Conservation (phyloP, 1,140 invertebrate genomes). For the Spodoptera frugiperda region DNA sequence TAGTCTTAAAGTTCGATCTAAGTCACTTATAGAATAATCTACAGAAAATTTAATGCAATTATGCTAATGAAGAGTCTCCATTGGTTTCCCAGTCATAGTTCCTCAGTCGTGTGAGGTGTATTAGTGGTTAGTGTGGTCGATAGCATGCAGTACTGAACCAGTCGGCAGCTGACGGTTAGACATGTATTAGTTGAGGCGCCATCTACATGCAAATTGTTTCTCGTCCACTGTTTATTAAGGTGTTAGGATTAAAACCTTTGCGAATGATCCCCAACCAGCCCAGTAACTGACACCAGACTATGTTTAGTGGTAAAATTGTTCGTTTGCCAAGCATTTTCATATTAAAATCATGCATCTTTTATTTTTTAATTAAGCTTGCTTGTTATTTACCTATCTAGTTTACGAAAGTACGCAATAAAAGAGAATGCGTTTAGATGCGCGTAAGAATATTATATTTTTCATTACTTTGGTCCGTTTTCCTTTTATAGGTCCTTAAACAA, state of each 20-base stretch:
- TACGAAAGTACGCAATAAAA: constrained; percentile 5
- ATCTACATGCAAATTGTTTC: constrained; percentile 77
- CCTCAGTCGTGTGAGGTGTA: constrained; percentile 60
- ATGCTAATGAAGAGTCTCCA: constrained; percentile 50
- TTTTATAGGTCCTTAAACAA: not conserved
- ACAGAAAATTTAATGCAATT: not conserved
- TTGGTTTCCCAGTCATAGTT: constrained; percentile 62
- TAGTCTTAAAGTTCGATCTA: too few relatives aligned
- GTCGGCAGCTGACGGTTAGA: constrained; percentile 76
- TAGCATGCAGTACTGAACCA: constrained; percentile 73
- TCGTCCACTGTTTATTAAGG: constrained; percentile 56
- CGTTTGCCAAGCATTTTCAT: constrained; percentile 4
- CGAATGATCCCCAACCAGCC: constrained; percentile 4
- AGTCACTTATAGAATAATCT: not conserved
- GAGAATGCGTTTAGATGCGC: not conserved
- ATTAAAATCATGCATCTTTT: not conserved
- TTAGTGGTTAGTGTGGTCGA: constrained; percentile 76
- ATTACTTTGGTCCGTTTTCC: not conserved
- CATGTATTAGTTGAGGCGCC: constrained; percentile 66
- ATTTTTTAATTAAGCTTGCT: not conserved
- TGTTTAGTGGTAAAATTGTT: constrained; percentile 5
- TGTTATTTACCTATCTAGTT: constrained; percentile 3
- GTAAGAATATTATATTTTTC: not conserved
- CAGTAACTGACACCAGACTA: constrained; percentile 1
- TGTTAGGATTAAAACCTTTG: constrained; percentile 60